phyloP scores from a whole-genome alignment of 2,113 vertebrate species.

The Perognathus longimembris region DNA sequence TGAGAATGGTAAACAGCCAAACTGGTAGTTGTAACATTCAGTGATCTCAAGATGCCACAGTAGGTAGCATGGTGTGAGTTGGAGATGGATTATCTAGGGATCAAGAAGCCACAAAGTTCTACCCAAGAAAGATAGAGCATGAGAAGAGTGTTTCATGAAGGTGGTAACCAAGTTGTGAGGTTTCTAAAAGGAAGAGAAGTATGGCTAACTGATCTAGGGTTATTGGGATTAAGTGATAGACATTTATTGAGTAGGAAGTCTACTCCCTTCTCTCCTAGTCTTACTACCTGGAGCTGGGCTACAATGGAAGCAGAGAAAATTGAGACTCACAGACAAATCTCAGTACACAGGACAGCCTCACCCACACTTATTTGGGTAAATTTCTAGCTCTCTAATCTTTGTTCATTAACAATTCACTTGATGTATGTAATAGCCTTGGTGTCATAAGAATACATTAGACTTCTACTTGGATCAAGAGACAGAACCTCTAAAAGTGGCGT shows the following conservation, averaged over 20 bases:
- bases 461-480: background rate
- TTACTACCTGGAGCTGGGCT: background rate
- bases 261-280: background rate
- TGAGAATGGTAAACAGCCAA: background rate
- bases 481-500: background rate
- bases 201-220: background rate
- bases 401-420: background rate
- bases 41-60: background rate
- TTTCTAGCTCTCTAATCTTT: background rate
- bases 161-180: background rate
- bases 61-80: background rate
- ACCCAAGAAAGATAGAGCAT: background rate
- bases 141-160: background rate
- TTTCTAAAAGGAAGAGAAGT: conserved; percentile 3
- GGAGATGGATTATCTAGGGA: background rate
- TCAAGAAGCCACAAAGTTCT: background rate
- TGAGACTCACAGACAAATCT: background rate
- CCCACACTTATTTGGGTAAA: background rate
- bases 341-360: background rate
- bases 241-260: background rate
- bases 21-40: background rate
- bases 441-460: background rate
- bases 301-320: background rate
- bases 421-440: background rate
- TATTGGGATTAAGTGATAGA: background rate